Percentiles rank a stretch among this genome's conserved stretches.
These are phyloP conservation scores for Scaptomyza graminum DNA, from an alignment of 1,140 invertebrate genomes.

Conservation along the genomic window DNA sequence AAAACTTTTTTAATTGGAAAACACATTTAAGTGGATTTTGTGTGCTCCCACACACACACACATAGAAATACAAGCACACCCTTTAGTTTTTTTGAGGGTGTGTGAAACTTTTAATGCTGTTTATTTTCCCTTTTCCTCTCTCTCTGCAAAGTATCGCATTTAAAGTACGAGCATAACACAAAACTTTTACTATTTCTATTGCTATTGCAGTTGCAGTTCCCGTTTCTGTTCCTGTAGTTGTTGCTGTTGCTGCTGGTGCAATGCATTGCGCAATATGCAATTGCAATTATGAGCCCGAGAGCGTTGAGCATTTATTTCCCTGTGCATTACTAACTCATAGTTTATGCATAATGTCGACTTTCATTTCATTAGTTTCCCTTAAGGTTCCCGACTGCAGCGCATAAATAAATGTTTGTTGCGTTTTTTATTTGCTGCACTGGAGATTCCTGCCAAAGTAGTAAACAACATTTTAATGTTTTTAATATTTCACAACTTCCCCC, in stretches of 20 bases:
- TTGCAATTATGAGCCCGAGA: conserved; percentile 62
- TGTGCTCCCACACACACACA: conserved; percentile 25
- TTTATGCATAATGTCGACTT: conserved; percentile 56
- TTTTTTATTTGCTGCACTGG: conserved; percentile 22
- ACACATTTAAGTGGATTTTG: conserved; percentile 81
- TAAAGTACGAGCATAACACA: conserved; percentile 43
- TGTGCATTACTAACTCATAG: conserved; percentile 73
- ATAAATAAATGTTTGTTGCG: conserved; percentile 40
- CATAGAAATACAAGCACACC: not conserved
- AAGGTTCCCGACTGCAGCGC: conserved; percentile 22
- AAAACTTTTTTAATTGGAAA: conserved; percentile 82
- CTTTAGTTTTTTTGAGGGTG: conserved; percentile 12
- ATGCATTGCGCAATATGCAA: conserved; percentile 44
- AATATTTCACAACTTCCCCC: conserved; percentile 59
- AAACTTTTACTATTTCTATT: conserved; percentile 42
- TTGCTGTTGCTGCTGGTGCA: conserved; percentile 32
- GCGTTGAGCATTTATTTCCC: conserved; percentile 59
- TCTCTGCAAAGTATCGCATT: conserved; percentile 55
- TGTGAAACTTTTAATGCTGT: conserved; percentile 76
- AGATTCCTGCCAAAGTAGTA: conserved; percentile 52
- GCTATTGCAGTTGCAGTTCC: not conserved
- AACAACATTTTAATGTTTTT: conserved; percentile 76
- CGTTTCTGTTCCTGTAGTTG: not conserved
- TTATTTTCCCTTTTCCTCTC: conserved; percentile 44
- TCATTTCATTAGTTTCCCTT: conserved; percentile 65